phyloP scores from a whole-genome alignment of 1,140 invertebrate genomes.

The Melipona quadrifasciata region DNA sequence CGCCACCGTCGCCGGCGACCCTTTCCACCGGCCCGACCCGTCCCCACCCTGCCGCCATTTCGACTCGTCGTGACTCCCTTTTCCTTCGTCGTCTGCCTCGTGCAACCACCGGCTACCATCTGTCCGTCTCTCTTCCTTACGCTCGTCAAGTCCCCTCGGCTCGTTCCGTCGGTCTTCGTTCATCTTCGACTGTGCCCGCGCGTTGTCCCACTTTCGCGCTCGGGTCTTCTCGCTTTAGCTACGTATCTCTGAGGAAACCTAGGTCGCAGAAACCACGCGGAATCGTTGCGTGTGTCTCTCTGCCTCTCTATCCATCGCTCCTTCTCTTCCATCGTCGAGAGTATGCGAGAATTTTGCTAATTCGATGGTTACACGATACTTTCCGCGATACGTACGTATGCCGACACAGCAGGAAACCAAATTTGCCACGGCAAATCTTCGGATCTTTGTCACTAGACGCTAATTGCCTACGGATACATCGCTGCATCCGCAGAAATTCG shows the following conservation, averaged over 20 bases:
- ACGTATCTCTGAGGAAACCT: slow-evolving; percentile 6
- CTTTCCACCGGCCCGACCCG: slow-evolving; percentile 37
- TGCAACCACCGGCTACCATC: background rate
- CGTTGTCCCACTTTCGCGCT: background rate
- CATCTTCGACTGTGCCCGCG: slow-evolving; percentile 40
- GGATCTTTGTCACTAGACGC: slow-evolving; percentile 6
- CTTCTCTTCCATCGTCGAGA: slow-evolving; percentile 8
- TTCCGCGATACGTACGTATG: background rate
- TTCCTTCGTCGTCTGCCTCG: slow-evolving; percentile 41
- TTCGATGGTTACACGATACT: slow-evolving; percentile 45
- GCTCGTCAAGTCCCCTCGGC: slow-evolving; percentile 32
- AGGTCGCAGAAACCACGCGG: slow-evolving; percentile 42
- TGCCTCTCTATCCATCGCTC: slow-evolving; percentile 21
- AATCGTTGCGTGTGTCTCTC: slow-evolving; percentile 50
- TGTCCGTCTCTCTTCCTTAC: background rate
- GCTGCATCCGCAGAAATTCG: background rate
- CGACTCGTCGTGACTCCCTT: slow-evolving; percentile 51
- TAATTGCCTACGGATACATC: background rate
- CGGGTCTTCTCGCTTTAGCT: slow-evolving; percentile 7
- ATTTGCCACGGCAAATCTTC: background rate
- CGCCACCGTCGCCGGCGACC: slow-evolving; percentile 61
- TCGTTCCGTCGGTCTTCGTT: slow-evolving; percentile 47
- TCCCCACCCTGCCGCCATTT: background rate
- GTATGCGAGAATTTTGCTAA: slow-evolving; percentile 48
- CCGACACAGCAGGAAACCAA: background rate